phyloP scores from a whole-genome alignment of 2,888 invertebrate species.

The Hipparchia sbordonii region DNA sequence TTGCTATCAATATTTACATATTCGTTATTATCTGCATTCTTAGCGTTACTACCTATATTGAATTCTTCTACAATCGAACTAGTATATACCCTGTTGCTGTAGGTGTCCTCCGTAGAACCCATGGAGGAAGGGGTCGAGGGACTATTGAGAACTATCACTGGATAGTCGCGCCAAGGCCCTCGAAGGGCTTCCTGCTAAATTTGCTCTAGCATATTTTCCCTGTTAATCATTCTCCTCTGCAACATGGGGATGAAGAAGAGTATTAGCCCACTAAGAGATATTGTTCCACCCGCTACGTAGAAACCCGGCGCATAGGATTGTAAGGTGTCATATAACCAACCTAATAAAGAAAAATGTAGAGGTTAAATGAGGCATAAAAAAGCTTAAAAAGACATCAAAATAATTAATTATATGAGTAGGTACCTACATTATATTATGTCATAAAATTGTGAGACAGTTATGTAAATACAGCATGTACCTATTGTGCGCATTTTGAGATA shows the following conservation, averaged over 20 bases:
- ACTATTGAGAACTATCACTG: slow-evolving; percentile 72
- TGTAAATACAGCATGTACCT: neutral
- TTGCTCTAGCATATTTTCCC: slow-evolving; percentile 63
- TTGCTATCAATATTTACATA: slow-evolving; percentile 58
- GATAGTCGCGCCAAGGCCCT: slow-evolving; percentile 52
- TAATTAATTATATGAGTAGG: neutral
- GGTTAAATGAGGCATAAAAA: neutral
- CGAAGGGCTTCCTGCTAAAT: slow-evolving; percentile 68
- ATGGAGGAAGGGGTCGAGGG: slow-evolving; percentile 71
- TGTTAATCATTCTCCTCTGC: slow-evolving; percentile 71
- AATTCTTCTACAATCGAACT: slow-evolving; percentile 66
- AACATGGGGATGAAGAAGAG: slow-evolving; percentile 91
- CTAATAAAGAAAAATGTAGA: slow-evolving; percentile 70
- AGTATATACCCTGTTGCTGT: slow-evolving; percentile 76
- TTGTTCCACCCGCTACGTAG: slow-evolving; percentile 92
- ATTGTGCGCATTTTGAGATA: neutral
- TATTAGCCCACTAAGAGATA: slow-evolving; percentile 93
- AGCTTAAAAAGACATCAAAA: neutral
- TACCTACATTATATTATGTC: neutral
- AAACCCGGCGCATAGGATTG: slow-evolving; percentile 94
- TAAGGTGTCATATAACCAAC: slow-evolving; percentile 91
- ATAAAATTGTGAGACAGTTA: neutral
- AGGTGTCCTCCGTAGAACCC: slow-evolving; percentile 61
- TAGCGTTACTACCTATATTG: slow-evolving; percentile 55
- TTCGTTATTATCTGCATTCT: slow-evolving; percentile 53